Base-by-base conservation (phyloP, 2,888 invertebrate species). In the Coleophora deauratella region DNA sequence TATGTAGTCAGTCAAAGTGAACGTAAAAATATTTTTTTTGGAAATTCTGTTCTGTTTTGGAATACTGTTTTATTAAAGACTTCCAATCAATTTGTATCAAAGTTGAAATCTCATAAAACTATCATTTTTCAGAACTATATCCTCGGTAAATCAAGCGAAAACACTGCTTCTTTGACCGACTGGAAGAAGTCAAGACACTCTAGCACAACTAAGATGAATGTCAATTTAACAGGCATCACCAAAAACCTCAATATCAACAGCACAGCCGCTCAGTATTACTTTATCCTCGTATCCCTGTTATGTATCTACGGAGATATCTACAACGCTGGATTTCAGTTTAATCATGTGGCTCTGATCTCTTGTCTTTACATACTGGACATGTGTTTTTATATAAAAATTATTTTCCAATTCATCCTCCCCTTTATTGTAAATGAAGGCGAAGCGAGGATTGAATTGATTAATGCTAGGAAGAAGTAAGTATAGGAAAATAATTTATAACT, bases 291-390 rank as follows among this genome's bases (percentile, higher is more conserved):
- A 2, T 71, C 68, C 3, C 35, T 76, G n/a, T 37, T 53, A 0
- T 71, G 72, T 43, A 53, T 80, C 2, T 72, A 67, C 41, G 45
- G 53, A 1, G 78, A 80, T 42, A 46, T 73, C 1, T 80, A 75
- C 43, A 81, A 79, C 35, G 74, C 72, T 1, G 77, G 78, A 1
- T 80, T 71, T 42, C 65, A 78, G 50, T 49, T 65, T 43, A 80
- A 80, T 42, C 50, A 57, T 0, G 44, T 44, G 2, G 33, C 45
- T 2, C 14, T 75, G 2, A 52, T 80, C 1, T 10, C 58, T 0
- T 35, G 47, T 0, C 52, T 80, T 0, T 79, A 80, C 37, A 46
- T 51, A 0, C 45, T 79, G 41, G 80, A 80, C 41, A n/a, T 69
- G 1, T 59, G 56, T 2, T 80, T 79, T 46, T 53, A 48, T 12